These are phyloP conservation scores for Elaphurus davidianus DNA, from an alignment of 2,113 vertebrate species.

Conservation along the genomic window DNA sequence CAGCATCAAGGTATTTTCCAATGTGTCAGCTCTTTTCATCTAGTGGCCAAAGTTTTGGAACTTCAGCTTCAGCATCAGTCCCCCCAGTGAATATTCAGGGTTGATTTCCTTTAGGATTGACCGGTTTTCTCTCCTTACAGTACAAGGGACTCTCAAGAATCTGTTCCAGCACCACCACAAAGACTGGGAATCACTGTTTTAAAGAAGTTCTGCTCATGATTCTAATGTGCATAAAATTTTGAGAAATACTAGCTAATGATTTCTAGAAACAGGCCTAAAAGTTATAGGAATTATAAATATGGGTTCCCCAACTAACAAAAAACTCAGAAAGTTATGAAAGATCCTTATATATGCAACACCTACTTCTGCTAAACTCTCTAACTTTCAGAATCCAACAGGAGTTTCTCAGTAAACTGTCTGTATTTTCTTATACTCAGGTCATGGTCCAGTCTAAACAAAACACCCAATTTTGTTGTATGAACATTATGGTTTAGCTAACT, in stretches of 20 bases:
- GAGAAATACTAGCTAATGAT: background rate
- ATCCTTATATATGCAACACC: background rate
- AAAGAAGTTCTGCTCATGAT: background rate
- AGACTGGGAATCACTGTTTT: background rate
- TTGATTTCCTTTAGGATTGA: background rate
- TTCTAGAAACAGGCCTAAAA: conserved; percentile 10
- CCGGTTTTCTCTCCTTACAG: background rate
- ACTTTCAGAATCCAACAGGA: background rate
- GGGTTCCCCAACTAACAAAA: background rate
- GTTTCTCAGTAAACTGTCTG: background rate
- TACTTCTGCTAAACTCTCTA: background rate
- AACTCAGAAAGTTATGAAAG: background rate
- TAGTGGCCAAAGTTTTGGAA: background rate
- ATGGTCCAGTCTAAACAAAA: background rate
- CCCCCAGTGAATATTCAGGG: background rate
- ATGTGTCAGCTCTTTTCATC: background rate
- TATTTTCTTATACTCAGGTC: background rate
- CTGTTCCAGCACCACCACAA: background rate
- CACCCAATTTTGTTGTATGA: background rate
- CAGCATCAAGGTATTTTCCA: background rate
- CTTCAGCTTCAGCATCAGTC: background rate
- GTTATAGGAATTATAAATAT: background rate
- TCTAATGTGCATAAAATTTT: background rate
- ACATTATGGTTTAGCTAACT: background rate
- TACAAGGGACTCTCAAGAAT: background rate